phyloP scores from a whole-genome alignment of 2,797 vertebrate species.

The Microctenopoma lineatum region DNA sequence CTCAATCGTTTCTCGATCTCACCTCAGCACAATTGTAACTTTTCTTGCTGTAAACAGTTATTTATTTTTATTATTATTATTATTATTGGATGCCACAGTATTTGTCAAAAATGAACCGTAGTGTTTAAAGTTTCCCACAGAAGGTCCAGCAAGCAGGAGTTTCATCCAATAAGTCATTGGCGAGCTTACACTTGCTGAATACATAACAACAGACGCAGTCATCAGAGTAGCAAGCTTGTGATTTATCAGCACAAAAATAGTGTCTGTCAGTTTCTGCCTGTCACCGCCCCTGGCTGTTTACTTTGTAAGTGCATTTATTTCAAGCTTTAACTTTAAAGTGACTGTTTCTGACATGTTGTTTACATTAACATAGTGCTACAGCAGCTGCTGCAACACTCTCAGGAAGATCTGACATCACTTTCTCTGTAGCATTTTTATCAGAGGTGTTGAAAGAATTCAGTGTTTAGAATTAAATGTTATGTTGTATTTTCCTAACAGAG shows the following conservation, averaged over 20 bases:
- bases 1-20: not conserved
- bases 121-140: conserved; percentile 11
- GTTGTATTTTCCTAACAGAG: not conserved
- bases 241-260: conserved; percentile 56
- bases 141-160: conserved; percentile 15
- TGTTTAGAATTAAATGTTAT: not conserved
- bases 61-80: not conserved
- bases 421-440: conserved; percentile 8
- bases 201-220: conserved; percentile 61
- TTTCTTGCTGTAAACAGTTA: not conserved
- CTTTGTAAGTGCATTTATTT: conserved; percentile 31
- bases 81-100: not conserved
- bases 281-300: conserved; percentile 8
- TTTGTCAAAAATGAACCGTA: conserved; percentile 13
- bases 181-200: conserved; percentile 59
- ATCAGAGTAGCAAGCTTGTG: conserved; percentile 46
- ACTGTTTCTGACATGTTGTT: conserved; percentile 40
- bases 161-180: conserved; percentile 56
- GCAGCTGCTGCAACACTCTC: conserved; percentile 40
- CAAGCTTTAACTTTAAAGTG: conserved; percentile 26
- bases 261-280: conserved; percentile 30
- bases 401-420: conserved; percentile 5
- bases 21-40: not conserved
- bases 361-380: conserved; percentile 39
- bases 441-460: conserved; percentile 25